Conservation (phyloP, 2,888 invertebrate species). For the Melanchra persicariae region DNA sequence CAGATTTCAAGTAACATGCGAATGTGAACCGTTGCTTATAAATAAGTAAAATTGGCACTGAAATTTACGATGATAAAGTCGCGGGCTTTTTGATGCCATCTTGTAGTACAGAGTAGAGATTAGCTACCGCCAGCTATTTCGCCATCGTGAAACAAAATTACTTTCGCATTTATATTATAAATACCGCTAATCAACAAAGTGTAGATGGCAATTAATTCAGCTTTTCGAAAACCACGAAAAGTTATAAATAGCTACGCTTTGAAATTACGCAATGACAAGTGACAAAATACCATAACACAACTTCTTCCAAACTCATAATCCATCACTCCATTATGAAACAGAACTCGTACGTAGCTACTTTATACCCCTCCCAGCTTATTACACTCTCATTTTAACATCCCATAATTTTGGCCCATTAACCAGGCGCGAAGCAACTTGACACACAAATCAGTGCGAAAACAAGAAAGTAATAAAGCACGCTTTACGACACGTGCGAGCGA, state of each 20-base stretch:
- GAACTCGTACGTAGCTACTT: slow-evolving; percentile 21
- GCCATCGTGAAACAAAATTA: no score
- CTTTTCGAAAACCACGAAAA: background rate
- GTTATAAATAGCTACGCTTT: background rate
- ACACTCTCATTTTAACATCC: slow-evolving; percentile 41
- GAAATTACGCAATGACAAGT: slow-evolving; percentile 7
- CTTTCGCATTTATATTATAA: no score
- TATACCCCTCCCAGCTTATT: slow-evolving; percentile 31
- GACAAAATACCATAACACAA: background rate
- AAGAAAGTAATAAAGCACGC: slow-evolving; percentile 55
- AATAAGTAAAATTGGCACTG: no score
- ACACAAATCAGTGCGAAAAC: slow-evolving; percentile 55
- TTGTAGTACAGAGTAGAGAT: no score
- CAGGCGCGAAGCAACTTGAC: slow-evolving; percentile 40
- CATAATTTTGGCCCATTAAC: slow-evolving; percentile 52
- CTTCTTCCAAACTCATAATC: slow-evolving; percentile 23
- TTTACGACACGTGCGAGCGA: slow-evolving; percentile 57
- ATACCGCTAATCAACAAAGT: no score
- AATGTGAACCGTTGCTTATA: no score
- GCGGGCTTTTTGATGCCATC: no score
- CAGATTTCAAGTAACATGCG: no score
- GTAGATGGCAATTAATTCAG: background rate
- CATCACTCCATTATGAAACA: slow-evolving; percentile 17
- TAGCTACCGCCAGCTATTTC: no score
- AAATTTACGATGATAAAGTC: no score